phyloP scores from a whole-genome alignment of 2,113 vertebrate species.

The Sorex araneus region DNA sequence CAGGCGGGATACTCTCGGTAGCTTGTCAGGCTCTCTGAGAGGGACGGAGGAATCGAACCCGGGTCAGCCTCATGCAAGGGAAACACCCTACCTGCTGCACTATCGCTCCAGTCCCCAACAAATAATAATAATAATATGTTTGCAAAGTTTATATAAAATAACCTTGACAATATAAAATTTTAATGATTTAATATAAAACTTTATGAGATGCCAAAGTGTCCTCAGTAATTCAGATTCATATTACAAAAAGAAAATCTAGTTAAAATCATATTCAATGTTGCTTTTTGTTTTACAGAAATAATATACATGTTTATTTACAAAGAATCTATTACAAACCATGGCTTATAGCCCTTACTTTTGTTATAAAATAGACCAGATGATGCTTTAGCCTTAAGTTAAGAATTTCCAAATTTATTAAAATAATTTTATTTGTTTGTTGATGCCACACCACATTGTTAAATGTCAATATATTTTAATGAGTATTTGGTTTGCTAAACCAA shows the following conservation, averaged over 20 bases:
- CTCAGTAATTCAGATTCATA: background rate
- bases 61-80: too few species aligned
- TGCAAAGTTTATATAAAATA: background rate
- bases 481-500: background rate
- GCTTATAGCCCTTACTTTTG: background rate
- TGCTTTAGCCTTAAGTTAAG: background rate
- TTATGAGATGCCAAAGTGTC: background rate
- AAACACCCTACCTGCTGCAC: too few species aligned
- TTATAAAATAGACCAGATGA: background rate
- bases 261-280: background rate
- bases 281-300: slow-evolving; percentile 24
- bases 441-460: background rate
- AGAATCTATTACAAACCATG: background rate
- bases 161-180: background rate
- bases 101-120: too few species aligned
- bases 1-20: too few species aligned
- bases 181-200: background rate
- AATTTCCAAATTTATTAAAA: background rate
- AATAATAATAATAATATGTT: background rate
- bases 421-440: background rate
- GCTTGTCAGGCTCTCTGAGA: too few species aligned
- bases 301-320: background rate
- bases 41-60: too few species aligned
- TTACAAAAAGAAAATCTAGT: background rate
- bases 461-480: slow-evolving; percentile 26